Base-by-base conservation (phyloP, 2,797 vertebrate species). In the Protonibea diacanthus region DNA sequence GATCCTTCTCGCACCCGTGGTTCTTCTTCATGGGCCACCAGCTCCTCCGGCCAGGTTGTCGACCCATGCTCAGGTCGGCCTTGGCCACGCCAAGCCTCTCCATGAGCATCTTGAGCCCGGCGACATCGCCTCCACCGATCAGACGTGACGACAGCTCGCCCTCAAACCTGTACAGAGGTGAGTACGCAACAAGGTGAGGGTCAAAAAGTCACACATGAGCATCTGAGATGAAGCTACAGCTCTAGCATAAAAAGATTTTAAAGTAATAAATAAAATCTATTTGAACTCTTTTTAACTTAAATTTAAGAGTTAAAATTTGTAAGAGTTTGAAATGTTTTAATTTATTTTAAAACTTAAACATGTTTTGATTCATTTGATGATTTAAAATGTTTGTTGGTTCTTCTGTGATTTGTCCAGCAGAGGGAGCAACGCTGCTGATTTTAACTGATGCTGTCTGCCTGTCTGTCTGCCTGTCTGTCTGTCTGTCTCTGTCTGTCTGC, bases 121-220 rank as follows among this genome's bases (percentile, higher is more conserved):
- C 60, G n/a, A 93, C 94, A 76, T 95, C 95, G 83, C 91, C 78
- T 95, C 94, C 71, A 95, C 93, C 0, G 90, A 92, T n/a, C 87
- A 87, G 86, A 67, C 86, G 87, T 89, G 94, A 91, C 3, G 53
- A 17, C 71, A 95, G 63, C 88, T 95, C 94, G 3, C 89, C 94
- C 88, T 95, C 93, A 9, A 45, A 94, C 82, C 94, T 95, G 73
- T n/a, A 45, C 10, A 70, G 0, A 25, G 67, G 10, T 59, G 7
- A 10, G 3, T 0, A 44, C 1, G 18, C 3, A 2, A 14, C 13
- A 12, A 12, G 0, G 33, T 9, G 33, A 44, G 15, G 21, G 11
- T 15, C 21, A 29, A 33, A 33, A 21, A 63, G 17, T 9, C 42
- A 38, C 40, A 29, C 33, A 38, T 9, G 33, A 38, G 33, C 33